Conservation (phyloP, 2,113 vertebrate species). For the Pseudopodoces humilis region DNA sequence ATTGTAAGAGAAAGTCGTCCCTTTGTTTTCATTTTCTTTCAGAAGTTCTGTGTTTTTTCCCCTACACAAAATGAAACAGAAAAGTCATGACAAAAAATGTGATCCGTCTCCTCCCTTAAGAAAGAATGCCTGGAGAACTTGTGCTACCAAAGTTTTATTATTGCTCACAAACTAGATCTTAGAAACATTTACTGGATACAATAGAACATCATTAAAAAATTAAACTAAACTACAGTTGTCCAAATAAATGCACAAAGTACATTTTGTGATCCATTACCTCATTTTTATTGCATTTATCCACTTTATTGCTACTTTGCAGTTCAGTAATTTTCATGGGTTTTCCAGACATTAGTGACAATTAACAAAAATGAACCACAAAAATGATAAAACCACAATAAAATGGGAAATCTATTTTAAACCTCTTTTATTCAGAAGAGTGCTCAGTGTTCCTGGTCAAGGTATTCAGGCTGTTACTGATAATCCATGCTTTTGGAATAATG, state of each 20-base stretch:
- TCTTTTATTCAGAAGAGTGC: not conserved
- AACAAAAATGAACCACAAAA: not conserved
- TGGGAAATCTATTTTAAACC: not conserved
- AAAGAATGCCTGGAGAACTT: not conserved
- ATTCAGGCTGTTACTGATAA: not conserved
- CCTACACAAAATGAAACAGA: not conserved
- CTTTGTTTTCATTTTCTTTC: not conserved
- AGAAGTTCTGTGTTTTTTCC: not conserved
- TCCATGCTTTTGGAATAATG: not conserved
- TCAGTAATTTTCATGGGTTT: constrained; percentile 2
- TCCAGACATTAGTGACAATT: not conserved
- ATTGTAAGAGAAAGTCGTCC: not conserved
- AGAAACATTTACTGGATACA: constrained; percentile 1
- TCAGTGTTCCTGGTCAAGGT: not conserved
- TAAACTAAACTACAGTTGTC: constrained; percentile 16
- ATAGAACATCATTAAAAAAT: constrained; percentile 18
- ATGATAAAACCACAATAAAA: not conserved
- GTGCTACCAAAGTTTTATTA: constrained; percentile 28
- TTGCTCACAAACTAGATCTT: constrained; percentile 8
- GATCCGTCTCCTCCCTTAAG: not conserved
- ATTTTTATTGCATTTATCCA: constrained; percentile 26
- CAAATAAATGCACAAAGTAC: constrained; percentile 23
- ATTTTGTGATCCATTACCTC: constrained; percentile 34
- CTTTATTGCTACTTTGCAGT: constrained; percentile 27
- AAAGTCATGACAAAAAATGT: not conserved